phyloP scores from a whole-genome alignment of 2,888 invertebrate genomes.

The Dasypolia templi region DNA sequence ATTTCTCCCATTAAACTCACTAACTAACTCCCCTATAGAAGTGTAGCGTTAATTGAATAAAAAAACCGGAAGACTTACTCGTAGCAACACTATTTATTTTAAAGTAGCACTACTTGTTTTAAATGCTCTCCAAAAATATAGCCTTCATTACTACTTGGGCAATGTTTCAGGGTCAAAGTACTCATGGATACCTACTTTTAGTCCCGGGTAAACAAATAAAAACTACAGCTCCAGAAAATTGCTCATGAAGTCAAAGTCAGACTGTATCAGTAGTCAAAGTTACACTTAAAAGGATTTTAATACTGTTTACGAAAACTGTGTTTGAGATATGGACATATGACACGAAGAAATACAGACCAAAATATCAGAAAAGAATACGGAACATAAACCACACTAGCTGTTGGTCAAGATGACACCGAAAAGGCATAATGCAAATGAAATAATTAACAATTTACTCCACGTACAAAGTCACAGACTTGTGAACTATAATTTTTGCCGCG shows the following conservation, averaged over 20 bases:
- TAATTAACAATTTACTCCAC: neutral
- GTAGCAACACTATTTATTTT: neutral
- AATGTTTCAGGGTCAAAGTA: neutral
- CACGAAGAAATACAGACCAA: neutral
- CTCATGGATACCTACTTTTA: too few species aligned
- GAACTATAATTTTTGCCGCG: neutral
- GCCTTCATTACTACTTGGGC: neutral
- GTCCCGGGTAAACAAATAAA: neutral
- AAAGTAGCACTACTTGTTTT: too few species aligned
- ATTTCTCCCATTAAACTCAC: conserved; percentile 30
- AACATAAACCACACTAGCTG: neutral
- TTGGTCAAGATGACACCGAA: neutral
- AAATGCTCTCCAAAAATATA: neutral
- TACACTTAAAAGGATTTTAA: neutral
- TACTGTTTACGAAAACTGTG: neutral
- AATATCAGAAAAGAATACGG: too few species aligned
- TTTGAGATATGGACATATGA: neutral
- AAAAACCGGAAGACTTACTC: conserved; percentile 18
- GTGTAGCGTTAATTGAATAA: conserved; percentile 26
- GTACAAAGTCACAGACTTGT: neutral
- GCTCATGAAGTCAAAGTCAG: neutral
- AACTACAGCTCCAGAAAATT: neutral
- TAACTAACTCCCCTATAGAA: conserved; percentile 25
- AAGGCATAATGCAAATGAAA: neutral
- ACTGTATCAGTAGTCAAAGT: neutral